Evolutionary conservation across 2,888 invertebrate species (phyloP).

Genomic region (Dolomedes plantarius): DNA sequence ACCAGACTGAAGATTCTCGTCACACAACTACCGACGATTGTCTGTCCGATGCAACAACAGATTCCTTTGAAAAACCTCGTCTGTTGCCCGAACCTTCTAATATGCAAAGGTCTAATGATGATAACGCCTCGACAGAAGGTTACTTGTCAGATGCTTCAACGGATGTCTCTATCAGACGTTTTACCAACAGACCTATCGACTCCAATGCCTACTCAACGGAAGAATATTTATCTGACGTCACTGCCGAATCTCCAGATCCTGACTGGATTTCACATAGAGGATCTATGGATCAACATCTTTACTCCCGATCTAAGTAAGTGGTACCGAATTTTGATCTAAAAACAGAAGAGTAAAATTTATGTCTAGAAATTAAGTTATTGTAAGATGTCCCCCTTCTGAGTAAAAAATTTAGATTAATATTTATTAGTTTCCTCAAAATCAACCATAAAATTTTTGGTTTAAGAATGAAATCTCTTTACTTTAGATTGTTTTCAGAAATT

Average conservation of each 20-base stretch:
- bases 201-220: slow-evolving; percentile 35
- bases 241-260: slow-evolving; percentile 62
- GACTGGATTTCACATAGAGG: slow-evolving; percentile 46
- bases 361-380: no score
- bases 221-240: slow-evolving; percentile 59
- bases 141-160: slow-evolving; percentile 58
- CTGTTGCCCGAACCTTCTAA: neutral
- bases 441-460: no score
- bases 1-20: slow-evolving; percentile 74
- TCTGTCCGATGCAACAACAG: slow-evolving; percentile 59
- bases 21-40: slow-evolving; percentile 65
- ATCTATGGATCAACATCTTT: neutral
- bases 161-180: slow-evolving; percentile 51
- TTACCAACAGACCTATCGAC: slow-evolving; percentile 21
- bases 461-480: no score
- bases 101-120: slow-evolving; percentile 15
- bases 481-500: no score
- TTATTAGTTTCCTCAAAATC: no score
- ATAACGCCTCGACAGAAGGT: slow-evolving; percentile 53
- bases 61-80: slow-evolving; percentile 64
- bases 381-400: no score
- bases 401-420: no score
- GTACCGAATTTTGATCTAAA: no score
- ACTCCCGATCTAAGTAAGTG: slow-evolving; percentile 1
- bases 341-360: no score